Evolutionary conservation across 1,140 invertebrate species (phyloP).

Genomic region (Ephestia elutella): DNA sequence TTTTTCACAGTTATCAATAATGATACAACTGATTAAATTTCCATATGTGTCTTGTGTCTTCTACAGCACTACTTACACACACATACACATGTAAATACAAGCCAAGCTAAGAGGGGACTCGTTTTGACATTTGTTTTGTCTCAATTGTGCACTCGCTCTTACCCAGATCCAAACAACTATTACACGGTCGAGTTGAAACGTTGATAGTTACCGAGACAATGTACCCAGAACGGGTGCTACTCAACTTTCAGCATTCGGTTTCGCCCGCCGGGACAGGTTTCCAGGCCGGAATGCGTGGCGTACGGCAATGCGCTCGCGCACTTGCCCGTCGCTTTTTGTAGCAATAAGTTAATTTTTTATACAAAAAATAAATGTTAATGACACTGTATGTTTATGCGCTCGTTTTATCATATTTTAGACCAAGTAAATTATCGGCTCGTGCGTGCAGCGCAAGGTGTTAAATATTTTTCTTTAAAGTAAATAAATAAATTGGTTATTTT

Average conservation of each 20-base stretch:
- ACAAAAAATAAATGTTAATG: neutral
- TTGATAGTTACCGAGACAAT: slow-evolving; percentile 45
- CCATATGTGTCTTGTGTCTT: neutral
- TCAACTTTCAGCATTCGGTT: slow-evolving; percentile 43
- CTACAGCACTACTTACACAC: neutral
- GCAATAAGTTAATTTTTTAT: slow-evolving; percentile 41
- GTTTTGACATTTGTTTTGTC: neutral
- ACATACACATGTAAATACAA: no score
- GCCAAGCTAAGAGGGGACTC: neutral
- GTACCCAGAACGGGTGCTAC: slow-evolving; percentile 36
- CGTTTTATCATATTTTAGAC: neutral
- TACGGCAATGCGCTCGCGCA: slow-evolving; percentile 42
- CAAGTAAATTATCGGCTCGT: neutral
- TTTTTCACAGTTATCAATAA: no score
- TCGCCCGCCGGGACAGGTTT: slow-evolving; percentile 55
- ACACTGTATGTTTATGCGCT: neutral
- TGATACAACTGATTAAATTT: neutral
- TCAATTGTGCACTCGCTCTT: slow-evolving; percentile 8
- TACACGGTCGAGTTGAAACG: slow-evolving; percentile 55
- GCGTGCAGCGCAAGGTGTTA: neutral
- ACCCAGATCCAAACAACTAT: slow-evolving; percentile 49
- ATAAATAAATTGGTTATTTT: neutral
- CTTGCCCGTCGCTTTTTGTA: slow-evolving; percentile 65
- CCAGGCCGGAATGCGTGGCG: slow-evolving; percentile 51
- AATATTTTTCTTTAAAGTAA: neutral